Conservation (phyloP, 2,797 vertebrate species). For the Rhinatrema bivittatum region DNA sequence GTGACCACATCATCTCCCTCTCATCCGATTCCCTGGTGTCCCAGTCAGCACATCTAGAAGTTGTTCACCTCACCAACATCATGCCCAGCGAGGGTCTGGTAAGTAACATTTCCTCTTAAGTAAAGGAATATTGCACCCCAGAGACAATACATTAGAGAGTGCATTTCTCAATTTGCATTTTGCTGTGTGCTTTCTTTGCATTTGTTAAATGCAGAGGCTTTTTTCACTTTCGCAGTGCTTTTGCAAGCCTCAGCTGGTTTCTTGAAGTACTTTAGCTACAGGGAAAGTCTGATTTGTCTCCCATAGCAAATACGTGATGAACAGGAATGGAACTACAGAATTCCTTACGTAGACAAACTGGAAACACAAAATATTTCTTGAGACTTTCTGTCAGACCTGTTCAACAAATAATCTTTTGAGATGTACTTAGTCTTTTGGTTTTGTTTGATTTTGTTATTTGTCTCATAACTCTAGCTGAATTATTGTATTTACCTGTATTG, state of each 20-base stretch:
- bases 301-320: too few species aligned
- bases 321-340: too few species aligned
- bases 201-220: neutral
- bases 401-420: too few species aligned
- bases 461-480: too few species aligned
- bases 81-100: constrained; percentile 80
- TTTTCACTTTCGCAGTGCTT: neutral
- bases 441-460: too few species aligned
- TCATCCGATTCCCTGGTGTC: constrained; percentile 82
- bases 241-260: neutral
- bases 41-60: constrained; percentile 78
- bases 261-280: neutral
- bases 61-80: constrained; percentile 78
- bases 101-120: constrained; percentile 33
- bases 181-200: neutral
- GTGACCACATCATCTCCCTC: constrained; percentile 86
- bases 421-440: too few species aligned
- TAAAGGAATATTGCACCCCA: neutral
- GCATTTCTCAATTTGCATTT: neutral
- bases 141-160: neutral
- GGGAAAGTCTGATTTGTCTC: too few species aligned
- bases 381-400: too few species aligned
- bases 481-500: too few species aligned
- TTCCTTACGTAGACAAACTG: too few species aligned
- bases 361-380: too few species aligned